phyloP scores from a whole-genome alignment of 2,888 invertebrate genomes.

The Pteria penguin region DNA sequence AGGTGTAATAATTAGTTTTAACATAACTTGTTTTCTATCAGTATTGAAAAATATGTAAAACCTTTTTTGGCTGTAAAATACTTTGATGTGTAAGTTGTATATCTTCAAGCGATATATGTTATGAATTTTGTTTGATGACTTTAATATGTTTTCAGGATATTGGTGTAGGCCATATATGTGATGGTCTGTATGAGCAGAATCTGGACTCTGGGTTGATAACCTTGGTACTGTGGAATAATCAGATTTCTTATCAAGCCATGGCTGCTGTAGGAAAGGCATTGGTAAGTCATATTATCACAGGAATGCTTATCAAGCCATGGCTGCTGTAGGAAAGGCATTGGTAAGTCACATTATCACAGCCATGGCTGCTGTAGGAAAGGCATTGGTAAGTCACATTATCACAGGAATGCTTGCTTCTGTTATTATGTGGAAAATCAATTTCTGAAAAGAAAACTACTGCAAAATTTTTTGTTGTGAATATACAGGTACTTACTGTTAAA shows the following conservation, averaged over 20 bases:
- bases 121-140: too few species aligned
- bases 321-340: conserved; percentile 85
- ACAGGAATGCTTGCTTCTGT: too few species aligned
- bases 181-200: conserved; percentile 87
- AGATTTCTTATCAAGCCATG: conserved; percentile 88
- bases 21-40: too few species aligned
- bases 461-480: too few species aligned
- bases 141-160: conserved; percentile 83
- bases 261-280: conserved; percentile 84
- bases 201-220: conserved; percentile 81
- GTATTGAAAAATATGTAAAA: too few species aligned
- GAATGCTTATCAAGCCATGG: conserved; percentile 87
- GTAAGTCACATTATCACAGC: conserved; percentile 84
- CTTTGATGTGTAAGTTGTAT: too few species aligned
- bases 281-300: conserved; percentile 86
- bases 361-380: conserved; percentile 84
- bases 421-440: too few species aligned
- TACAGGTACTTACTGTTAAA: too few species aligned
- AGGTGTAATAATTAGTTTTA: too few species aligned
- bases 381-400: conserved; percentile 84
- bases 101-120: too few species aligned
- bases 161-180: conserved; percentile 87
- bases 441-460: too few species aligned
- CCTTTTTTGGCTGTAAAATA: too few species aligned
- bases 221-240: conserved; percentile 93